phyloP scores from a whole-genome alignment of 2,113 vertebrate species.

The Alethe castanea region DNA sequence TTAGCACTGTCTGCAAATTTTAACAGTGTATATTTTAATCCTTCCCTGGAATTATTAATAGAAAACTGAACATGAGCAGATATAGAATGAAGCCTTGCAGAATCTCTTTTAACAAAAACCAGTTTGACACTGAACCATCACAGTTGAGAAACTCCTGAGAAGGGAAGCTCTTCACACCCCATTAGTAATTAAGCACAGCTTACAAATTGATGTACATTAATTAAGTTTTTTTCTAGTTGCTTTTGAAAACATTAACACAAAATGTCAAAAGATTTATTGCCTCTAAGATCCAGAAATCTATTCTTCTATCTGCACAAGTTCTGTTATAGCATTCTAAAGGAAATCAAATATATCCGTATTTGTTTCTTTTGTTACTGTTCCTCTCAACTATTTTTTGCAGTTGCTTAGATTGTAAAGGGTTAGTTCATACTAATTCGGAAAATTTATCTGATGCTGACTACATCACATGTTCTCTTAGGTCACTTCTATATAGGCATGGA shows the following conservation, averaged over 20 bases:
- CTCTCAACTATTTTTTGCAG: background rate
- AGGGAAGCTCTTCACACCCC: background rate
- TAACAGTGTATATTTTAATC: constrained; percentile 9
- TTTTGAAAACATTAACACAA: background rate
- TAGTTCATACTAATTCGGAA: background rate
- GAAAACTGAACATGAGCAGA: background rate
- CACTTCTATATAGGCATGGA: background rate
- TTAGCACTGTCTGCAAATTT: background rate
- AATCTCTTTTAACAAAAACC: background rate
- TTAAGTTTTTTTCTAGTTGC: background rate
- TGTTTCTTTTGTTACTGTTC: background rate
- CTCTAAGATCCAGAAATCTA: background rate
- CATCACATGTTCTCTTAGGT: background rate
- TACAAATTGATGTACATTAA: background rate
- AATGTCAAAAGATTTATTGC: background rate
- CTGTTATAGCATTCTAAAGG: background rate
- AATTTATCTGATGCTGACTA: background rate
- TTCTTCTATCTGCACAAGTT: background rate
- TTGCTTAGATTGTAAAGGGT: background rate
- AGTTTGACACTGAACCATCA: background rate
- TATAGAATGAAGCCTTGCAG: background rate
- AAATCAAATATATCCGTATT: background rate
- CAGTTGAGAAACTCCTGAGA: background rate
- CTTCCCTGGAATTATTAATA: background rate
- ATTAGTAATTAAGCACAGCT: background rate